Base-by-base conservation (phyloP, 2,797 vertebrate species). In the Pipistrellus kuhlii region DNA sequence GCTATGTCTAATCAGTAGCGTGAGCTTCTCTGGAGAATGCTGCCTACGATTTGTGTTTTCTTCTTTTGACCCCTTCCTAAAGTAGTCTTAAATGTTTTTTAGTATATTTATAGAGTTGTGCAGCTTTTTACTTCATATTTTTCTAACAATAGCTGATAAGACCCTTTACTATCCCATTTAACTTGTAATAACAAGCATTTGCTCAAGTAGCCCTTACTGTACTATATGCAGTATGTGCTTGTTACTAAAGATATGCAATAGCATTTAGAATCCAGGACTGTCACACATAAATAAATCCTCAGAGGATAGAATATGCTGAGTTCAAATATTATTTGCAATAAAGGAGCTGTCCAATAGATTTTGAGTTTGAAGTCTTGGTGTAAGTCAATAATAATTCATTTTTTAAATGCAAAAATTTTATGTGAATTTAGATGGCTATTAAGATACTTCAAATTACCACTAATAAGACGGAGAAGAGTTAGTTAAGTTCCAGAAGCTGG, bases 111-210 rank as follows among this genome's bases (percentile, higher is more conserved):
- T 4, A 92, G 38, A 78, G 35, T 46, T 88, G 30, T 8, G 10
- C 20, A 51, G 55, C 8, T 88, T 90, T 94, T 84, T 51, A 32
- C 6, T 75, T 80, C 13, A n/a, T 72, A 75, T 78, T 96, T 93
- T 85, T 46, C 38, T n/a, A 73, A 25, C 15, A 32, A 48, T 57
- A 72, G 27, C 44, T 66, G 44, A 55, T 53, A 73, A 91, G 64
- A 11, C 18, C 30, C 6, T 91, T 82, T 46, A 66, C 30, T 9
- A n/a, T n/a, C 12, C 20, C 9, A 59, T 21, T 85, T 66, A 51
- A 46, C 78, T 71, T 59, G 9, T 53, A 59, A 71, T 68, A 78
- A 78, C 2, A 3, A 44, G 44, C 23, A 53, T 48, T 27, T 88
- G 44, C 32, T 51, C 80, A 44, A 75, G 69, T 66, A 80, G 30